Percentiles rank a stretch among this genome's conserved stretches.
phyloP scores from a whole-genome alignment of 1,140 invertebrate genomes.

The Drosophila melanica region DNA sequence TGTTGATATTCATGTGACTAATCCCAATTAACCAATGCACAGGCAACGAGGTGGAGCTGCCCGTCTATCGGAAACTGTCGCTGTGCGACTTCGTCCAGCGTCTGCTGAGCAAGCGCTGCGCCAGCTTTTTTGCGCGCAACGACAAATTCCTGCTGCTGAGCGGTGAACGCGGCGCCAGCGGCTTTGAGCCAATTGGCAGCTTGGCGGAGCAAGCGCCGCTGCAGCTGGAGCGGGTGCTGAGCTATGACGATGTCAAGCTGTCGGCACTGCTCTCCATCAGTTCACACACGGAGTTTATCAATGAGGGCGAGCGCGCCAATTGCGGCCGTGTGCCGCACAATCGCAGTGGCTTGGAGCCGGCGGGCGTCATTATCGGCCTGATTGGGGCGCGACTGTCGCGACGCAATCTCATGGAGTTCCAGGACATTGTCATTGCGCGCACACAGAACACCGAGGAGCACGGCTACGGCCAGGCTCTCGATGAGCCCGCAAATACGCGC shows the following conservation, averaged over 20 bases:
- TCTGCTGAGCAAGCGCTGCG: conserved; percentile 85
- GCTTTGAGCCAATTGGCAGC: conserved; percentile 85
- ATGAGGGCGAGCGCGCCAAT: conserved; percentile 87
- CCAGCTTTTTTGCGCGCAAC: conserved; percentile 84
- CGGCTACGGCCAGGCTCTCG: conserved; percentile 80
- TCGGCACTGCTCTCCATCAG: conserved; percentile 87
- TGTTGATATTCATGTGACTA: too few relatives aligned
- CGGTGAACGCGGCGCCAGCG: conserved; percentile 80
- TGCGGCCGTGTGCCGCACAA: conserved; percentile 83
- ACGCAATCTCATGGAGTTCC: conserved; percentile 85
- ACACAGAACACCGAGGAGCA: conserved; percentile 85
- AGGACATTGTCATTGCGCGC: conserved; percentile 85
- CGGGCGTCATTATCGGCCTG: conserved; percentile 82
- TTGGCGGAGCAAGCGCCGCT: conserved; percentile 70
- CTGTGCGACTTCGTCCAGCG: conserved; percentile 85
- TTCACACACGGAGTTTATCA: conserved; percentile 87
- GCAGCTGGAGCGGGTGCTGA: conserved; percentile 85
- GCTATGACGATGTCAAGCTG: conserved; percentile 82
- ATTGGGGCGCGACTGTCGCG: conserved; percentile 85
- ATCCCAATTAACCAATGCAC: not conserved
- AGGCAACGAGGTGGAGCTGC: conserved; percentile 65
- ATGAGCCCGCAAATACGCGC: conserved; percentile 14
- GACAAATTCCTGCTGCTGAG: conserved; percentile 84
- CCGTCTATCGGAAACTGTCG: conserved; percentile 56
- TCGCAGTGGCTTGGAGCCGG: conserved; percentile 50